Evolutionary conservation across 2,113 vertebrate genomes (phyloP), one percentile per base, ranked within the genome.

Genomic region (Scolopax mira): DNA sequence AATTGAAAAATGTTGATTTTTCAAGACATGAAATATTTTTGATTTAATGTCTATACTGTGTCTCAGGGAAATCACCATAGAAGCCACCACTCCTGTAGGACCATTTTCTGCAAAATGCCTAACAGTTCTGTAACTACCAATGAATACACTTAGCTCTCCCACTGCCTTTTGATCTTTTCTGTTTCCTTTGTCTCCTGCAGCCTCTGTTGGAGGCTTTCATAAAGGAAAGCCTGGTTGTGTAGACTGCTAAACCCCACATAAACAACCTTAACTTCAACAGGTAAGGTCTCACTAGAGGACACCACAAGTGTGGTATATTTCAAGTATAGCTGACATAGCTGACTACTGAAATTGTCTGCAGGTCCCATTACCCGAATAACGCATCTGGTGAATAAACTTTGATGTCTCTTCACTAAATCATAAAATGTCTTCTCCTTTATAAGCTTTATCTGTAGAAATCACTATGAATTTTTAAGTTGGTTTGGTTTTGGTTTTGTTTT

Each of bases 241-340:
- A 39, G 51, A 31, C 14, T 30, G 11, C 4, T 72, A 86, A 67
- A 65, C 0, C 3, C 9, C 3, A 16, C 4, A 31, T 13, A 41
- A 79, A 49, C 21, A 55, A 27, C 17, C 4, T 52, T 48, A 18
- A 39, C 35, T 64, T 73, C 49, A 69, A 48, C 13, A 64, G 11
- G 48, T 65, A 25, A 30, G 21, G 25, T 22, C 1, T n/a, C 31
- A 2, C 1, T 35, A 15, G 37, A 73, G 33, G 37, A 49, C 25
- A 61, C 1, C 1, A 3, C 4, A 11, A 10, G 4, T 18, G 9
- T 52, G 62, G 48, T 13, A 13, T 4, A 8, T 11, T n/a, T n/a
- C n/a, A n/a, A n/a, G n/a, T n/a, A n/a, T n/a, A n/a, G n/a, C n/a
- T n/a, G n/a, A n/a, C n/a, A 16, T 2, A 52, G 8, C 7, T 57